These are phyloP conservation scores for Papilio dardanus DNA, from an alignment of 1,140 invertebrate genomes.

Conservation along the genomic window DNA sequence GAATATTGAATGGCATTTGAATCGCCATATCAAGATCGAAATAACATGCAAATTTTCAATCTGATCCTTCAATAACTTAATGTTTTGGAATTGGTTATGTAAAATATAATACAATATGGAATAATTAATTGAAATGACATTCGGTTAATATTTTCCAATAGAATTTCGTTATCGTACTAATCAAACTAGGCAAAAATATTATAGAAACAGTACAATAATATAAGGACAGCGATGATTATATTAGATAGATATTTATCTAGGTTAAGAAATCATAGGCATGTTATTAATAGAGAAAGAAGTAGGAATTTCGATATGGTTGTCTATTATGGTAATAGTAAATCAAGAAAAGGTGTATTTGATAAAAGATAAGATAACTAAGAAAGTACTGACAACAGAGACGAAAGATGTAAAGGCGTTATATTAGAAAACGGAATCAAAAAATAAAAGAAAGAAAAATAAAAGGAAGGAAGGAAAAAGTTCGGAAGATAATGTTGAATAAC, in stretches of 20 bases:
- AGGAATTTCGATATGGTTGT: too few species aligned
- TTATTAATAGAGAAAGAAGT: too few species aligned
- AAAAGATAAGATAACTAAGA: too few species aligned
- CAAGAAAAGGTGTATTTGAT: too few species aligned
- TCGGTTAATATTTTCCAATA: neutral
- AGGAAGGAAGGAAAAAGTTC: neutral
- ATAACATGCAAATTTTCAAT: conserved; percentile 33
- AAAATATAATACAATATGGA: neutral
- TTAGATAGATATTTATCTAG: too few species aligned
- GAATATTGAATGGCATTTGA: conserved; percentile 36
- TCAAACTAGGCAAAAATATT: neutral
- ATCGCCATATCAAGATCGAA: conserved; percentile 32
- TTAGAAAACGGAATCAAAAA: neutral
- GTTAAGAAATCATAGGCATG: too few species aligned
- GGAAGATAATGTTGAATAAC: neutral
- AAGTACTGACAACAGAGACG: too few species aligned
- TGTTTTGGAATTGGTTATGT: neutral
- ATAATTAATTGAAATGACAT: neutral
- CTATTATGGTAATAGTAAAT: too few species aligned
- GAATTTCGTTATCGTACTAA: neutral
- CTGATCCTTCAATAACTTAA: conserved; percentile 24
- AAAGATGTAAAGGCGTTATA: too few species aligned
- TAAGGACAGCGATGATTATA: too few species aligned
- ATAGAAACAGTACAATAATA: too few species aligned
- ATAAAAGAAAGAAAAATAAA: too few species aligned